A percentile compares a stretch with the other conserved stretches of the same genome.
Evolutionary conservation across 1,140 invertebrate genomes (phyloP).

Genomic region (Trypoxylus dichotomus): DNA sequence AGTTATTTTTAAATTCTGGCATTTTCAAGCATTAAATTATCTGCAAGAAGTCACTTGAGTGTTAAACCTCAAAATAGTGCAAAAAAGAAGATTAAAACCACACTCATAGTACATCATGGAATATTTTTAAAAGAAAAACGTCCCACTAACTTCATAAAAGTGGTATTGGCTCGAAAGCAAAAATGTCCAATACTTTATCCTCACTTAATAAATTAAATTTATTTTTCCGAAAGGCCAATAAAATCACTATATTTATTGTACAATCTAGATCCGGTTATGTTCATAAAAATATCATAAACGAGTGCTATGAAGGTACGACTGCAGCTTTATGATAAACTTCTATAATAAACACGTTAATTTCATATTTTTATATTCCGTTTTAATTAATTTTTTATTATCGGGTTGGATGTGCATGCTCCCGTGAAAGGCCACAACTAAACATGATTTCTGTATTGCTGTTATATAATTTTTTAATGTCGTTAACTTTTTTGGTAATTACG

Average conservation of each 20-base stretch:
- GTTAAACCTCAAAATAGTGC: too few species aligned
- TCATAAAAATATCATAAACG: not conserved
- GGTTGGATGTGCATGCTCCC: not conserved
- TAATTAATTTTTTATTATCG: not conserved
- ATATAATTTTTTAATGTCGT: not conserved
- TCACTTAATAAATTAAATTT: not conserved
- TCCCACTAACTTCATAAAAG: too few species aligned
- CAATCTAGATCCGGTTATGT: not conserved
- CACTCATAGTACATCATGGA: too few species aligned
- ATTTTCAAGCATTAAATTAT: too few species aligned
- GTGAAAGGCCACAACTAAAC: not conserved
- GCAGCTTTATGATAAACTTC: not conserved
- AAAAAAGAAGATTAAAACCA: too few species aligned
- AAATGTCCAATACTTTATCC: not conserved
- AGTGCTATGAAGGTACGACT: not conserved
- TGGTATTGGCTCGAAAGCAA: not conserved
- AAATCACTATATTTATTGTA: not conserved
- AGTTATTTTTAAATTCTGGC: too few species aligned
- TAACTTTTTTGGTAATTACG: not conserved
- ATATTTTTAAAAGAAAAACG: too few species aligned
- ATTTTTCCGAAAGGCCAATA: not conserved
- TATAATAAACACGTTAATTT: not conserved
- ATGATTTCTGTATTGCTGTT: not conserved
- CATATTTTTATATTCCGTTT: not conserved
- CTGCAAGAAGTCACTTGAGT: too few species aligned